Percentiles rank a stretch among this genome's conserved stretches.
These are phyloP conservation scores for Tribolium freemani DNA, from an alignment of 2,888 invertebrate species.

Conservation along the genomic window DNA sequence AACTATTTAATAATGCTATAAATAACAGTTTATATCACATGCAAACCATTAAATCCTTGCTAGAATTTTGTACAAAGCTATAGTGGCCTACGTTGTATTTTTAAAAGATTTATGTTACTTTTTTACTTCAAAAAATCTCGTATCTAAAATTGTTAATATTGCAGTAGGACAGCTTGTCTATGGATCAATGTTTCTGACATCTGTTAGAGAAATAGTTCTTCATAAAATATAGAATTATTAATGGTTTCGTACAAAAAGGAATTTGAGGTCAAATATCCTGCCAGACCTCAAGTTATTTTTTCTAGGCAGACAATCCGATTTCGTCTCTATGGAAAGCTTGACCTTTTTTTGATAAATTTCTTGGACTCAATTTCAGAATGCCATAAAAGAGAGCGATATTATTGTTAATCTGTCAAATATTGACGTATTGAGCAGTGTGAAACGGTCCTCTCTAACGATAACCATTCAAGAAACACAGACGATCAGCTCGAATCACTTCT, in stretches of 20 bases:
- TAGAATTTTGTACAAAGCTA: too few species aligned
- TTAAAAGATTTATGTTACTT: too few species aligned
- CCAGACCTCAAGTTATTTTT: constrained; percentile 1
- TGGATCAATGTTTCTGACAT: too few species aligned
- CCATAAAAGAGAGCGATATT: not conserved
- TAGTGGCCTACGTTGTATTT: too few species aligned
- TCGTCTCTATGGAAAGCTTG: constrained; percentile 2
- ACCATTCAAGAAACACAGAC: not conserved
- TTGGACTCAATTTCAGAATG: not conserved
- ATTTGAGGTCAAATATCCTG: constrained; percentile 1
- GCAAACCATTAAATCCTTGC: too few species aligned
- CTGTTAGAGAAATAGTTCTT: too few species aligned
- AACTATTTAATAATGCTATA: too few species aligned
- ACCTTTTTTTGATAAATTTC: constrained; percentile 18
- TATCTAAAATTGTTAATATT: too few species aligned
- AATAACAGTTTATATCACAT: too few species aligned
- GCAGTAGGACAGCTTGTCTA: too few species aligned
- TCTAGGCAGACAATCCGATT: not conserved
- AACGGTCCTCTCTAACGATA: not conserved
- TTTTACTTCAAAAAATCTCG: too few species aligned
- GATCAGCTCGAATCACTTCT: not conserved
- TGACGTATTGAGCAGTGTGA: not conserved
- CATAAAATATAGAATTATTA: too few species aligned
- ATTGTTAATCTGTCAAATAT: constrained; percentile 10
- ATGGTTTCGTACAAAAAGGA: not conserved